These are phyloP conservation scores for Trisateles emortualis DNA, from an alignment of 2,888 invertebrate genomes.

Conservation along the genomic window DNA sequence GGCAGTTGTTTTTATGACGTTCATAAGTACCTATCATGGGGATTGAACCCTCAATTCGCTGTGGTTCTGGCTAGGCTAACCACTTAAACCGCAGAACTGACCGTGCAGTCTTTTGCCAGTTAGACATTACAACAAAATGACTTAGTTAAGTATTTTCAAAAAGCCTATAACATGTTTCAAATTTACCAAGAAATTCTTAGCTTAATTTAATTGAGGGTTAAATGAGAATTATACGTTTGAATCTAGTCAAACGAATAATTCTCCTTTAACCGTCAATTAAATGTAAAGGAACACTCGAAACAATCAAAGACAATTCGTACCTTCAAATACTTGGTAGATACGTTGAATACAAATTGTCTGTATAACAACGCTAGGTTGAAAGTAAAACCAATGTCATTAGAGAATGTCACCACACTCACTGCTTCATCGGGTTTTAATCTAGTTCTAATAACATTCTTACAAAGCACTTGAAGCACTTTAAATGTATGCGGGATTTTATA, in stretches of 20 bases:
- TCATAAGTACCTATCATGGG: too few relatives aligned
- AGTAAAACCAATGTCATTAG: conserved; percentile 24
- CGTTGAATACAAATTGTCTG: conserved; percentile 16
- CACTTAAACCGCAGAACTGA: too few relatives aligned
- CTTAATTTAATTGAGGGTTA: too few relatives aligned
- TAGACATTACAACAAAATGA: too few relatives aligned
- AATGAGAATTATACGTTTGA: not conserved
- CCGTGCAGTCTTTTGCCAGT: too few relatives aligned
- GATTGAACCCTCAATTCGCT: too few relatives aligned
- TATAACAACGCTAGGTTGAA: conserved; percentile 2
- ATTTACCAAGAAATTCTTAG: too few relatives aligned
- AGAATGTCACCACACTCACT: conserved; percentile 22
- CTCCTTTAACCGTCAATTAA: not conserved
- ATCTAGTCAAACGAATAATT: not conserved
- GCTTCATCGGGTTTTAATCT: conserved; percentile 37
- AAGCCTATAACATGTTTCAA: too few relatives aligned
- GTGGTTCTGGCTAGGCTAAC: too few relatives aligned
- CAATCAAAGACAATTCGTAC: conserved; percentile 16
- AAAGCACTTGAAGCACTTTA: not conserved
- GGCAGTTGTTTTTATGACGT: too few relatives aligned
- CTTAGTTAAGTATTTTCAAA: too few relatives aligned
- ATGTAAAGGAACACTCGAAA: not conserved
- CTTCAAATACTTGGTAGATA: not conserved
- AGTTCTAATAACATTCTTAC: conserved; percentile 24
- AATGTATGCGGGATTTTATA: not conserved